A percentile compares a stretch with the other conserved stretches of the same genome.
Conservation (phyloP, 2,113 vertebrate species). For the Phodopus roborovskii region DNA sequence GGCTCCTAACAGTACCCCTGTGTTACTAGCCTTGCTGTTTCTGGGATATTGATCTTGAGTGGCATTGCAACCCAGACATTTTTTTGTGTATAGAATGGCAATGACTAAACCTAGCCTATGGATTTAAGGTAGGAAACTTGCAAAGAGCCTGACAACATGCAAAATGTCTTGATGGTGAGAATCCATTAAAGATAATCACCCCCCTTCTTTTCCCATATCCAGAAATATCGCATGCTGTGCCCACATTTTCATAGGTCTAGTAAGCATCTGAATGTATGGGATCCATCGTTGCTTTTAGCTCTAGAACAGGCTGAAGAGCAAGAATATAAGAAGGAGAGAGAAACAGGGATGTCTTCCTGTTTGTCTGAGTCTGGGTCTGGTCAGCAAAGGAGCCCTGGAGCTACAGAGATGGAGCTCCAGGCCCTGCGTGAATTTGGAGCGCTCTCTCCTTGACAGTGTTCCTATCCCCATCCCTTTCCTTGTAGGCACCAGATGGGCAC, state of each 20-base stretch:
- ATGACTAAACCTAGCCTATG: not conserved
- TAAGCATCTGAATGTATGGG: not conserved
- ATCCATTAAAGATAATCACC: not conserved
- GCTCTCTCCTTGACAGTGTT: not conserved
- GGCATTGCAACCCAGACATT: not conserved
- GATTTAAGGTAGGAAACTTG: not conserved
- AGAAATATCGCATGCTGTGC: not conserved
- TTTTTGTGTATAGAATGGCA: not conserved
- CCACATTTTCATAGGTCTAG: not conserved
- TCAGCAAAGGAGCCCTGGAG: not conserved
- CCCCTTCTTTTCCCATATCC: not conserved
- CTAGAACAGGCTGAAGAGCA: not conserved
- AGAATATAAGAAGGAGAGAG: not conserved
- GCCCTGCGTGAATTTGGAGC: not conserved
- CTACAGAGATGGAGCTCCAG: not conserved
- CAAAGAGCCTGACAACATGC: not conserved
- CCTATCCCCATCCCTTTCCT: fast-evolving
- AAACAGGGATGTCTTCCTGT: not conserved
- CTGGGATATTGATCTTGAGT: not conserved
- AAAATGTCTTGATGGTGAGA: not conserved
- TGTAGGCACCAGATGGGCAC: slow-evolving; percentile 89
- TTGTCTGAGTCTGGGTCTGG: not conserved
- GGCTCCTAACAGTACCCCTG: not conserved
- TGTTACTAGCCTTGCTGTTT: not conserved
- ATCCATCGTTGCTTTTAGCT: not conserved